phyloP scores from a whole-genome alignment of 2,888 invertebrate species.

The Hyppa rectilinea region DNA sequence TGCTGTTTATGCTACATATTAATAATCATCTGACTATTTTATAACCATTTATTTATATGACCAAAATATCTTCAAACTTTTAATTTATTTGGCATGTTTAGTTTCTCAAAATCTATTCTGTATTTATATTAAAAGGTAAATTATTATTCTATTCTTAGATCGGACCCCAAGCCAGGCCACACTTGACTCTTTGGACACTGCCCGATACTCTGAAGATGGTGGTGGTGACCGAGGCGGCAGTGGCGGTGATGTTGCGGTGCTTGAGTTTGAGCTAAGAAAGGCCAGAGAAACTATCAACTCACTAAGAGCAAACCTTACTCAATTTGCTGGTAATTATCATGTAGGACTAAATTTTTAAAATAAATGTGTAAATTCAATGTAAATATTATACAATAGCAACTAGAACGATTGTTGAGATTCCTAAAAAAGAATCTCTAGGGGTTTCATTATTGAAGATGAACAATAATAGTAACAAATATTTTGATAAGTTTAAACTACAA shows the following conservation, averaged over 20 bases:
- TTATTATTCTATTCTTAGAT: slow-evolving; percentile 81
- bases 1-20: neutral
- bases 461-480: neutral
- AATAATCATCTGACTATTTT: neutral
- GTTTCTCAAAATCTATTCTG: neutral
- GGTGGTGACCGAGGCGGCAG: slow-evolving; percentile 95
- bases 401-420: no score
- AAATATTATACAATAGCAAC: no score
- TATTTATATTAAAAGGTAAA: neutral
- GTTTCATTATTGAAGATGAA: no score
- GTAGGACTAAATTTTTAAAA: neutral
- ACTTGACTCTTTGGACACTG: slow-evolving; percentile 96
- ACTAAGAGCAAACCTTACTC: slow-evolving; percentile 95
- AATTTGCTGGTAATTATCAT: slow-evolving; percentile 91
- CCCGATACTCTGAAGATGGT: slow-evolving; percentile 96
- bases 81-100: neutral
- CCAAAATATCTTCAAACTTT: neutral
- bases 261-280: slow-evolving; percentile 97
- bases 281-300: slow-evolving; percentile 96
- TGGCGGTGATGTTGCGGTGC: slow-evolving; percentile 95
- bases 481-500: neutral
- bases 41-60: neutral
- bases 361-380: neutral
- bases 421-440: no score
- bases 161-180: slow-evolving; percentile 96